Percentiles rank a stretch among this genome's conserved stretches.
Conservation (phyloP, 2,888 invertebrate species). For the Synanthedon tipuliformis region DNA sequence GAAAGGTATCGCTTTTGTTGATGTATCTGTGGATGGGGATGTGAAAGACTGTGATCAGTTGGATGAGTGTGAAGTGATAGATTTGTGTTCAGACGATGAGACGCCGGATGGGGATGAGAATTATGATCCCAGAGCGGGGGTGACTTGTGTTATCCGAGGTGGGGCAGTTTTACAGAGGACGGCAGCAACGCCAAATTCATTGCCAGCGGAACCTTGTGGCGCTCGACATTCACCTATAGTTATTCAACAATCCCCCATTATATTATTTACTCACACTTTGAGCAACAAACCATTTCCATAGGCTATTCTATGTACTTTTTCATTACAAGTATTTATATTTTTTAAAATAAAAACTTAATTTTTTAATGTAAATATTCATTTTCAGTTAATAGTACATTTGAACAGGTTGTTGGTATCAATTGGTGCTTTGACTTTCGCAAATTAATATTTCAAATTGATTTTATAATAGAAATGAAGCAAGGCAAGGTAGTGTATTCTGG, state of each 20-base stretch:
- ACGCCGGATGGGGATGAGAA: conserved; percentile 50
- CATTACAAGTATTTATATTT: conserved; percentile 22
- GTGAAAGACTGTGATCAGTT: conserved; percentile 37
- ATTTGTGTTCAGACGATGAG: conserved; percentile 78
- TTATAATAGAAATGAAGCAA: no score
- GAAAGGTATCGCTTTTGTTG: conserved; percentile 59
- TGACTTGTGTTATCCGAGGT: conserved; percentile 26
- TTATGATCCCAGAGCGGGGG: conserved; percentile 51
- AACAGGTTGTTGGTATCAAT: conserved; percentile 4
- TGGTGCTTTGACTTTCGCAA: conserved; percentile 19
- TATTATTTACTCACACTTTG: conserved; percentile 52
- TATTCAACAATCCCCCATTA: conserved; percentile 57
- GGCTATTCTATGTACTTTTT: conserved; percentile 43
- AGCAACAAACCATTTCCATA: conserved; percentile 64
- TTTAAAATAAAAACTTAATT: conserved; percentile 39
- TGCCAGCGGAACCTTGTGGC: conserved; percentile 56
- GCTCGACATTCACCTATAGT: conserved; percentile 45
- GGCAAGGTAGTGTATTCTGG: no score
- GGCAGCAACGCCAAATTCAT: conserved; percentile 41
- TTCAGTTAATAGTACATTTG: conserved; percentile 4
- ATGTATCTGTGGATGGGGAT: conserved; percentile 33
- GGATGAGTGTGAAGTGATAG: conserved; percentile 71
- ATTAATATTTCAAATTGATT: no score
- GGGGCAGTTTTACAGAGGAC: conserved; percentile 6
- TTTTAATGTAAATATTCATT: conserved; percentile 15